phyloP scores from a whole-genome alignment of 2,888 invertebrate genomes.

The Hetaerina titia region DNA sequence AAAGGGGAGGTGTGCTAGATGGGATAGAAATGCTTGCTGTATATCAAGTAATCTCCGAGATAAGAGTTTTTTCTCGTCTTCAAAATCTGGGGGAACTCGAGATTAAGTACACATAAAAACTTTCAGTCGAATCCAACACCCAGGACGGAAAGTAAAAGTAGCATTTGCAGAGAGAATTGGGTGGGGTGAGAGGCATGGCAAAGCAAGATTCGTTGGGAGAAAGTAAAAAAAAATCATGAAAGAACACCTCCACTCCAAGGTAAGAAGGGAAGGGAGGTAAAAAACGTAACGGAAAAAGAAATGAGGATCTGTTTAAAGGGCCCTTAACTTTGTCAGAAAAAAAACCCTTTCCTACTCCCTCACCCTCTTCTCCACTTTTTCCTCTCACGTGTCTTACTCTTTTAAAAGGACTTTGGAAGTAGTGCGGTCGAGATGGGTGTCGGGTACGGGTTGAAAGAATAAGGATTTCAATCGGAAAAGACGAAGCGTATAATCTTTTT shows the following conservation, averaged over 20 bases:
- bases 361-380: background rate
- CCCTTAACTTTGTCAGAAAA: background rate
- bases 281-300: background rate
- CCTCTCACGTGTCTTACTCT: background rate
- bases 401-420: background rate
- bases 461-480: background rate
- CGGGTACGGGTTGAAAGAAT: background rate
- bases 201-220: no score
- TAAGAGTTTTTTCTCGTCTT: background rate
- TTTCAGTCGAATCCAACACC: background rate
- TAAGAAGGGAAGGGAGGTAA: background rate
- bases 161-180: background rate
- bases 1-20: no score
- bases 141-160: background rate
- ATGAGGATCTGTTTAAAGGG: background rate
- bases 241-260: background rate
- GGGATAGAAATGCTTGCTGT: background rate
- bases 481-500: constrained; percentile 2
- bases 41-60: background rate
- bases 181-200: background rate
- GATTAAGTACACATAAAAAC: background rate
- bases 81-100: background rate
- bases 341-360: background rate
- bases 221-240: background rate
- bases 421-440: background rate